Percentiles rank a stretch among this genome's conserved stretches.
These are phyloP conservation scores for Lepisosteus osseus DNA, from an alignment of 2,113 vertebrate genomes.

Conservation along the genomic window DNA sequence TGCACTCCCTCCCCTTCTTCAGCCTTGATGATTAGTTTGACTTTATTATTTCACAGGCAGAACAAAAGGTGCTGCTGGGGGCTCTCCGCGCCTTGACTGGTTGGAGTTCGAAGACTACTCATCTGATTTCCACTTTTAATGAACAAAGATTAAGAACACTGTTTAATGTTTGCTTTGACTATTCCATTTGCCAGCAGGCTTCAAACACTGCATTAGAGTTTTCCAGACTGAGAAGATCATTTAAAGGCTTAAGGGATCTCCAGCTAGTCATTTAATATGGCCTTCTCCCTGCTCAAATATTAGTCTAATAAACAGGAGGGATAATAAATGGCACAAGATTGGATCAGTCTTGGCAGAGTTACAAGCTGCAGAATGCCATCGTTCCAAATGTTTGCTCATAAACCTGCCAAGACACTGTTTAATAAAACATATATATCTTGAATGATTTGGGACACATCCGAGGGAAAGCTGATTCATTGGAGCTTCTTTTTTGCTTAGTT, in stretches of 20 bases:
- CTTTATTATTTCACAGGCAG: background rate
- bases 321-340: conserved; percentile 52
- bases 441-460: background rate
- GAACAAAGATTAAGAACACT: conserved; percentile 8
- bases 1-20: background rate
- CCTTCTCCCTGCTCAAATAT: conserved; percentile 76
- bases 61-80: background rate
- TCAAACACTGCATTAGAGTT: conserved; percentile 50
- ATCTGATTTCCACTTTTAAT: background rate
- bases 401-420: conserved; percentile 72
- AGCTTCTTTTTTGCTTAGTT: conserved; percentile 5
- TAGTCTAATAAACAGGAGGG: conserved; percentile 70
- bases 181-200: conserved; percentile 50
- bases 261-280: conserved; percentile 68
- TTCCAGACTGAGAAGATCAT: conserved; percentile 69
- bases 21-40: background rate
- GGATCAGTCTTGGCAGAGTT: conserved; percentile 68
- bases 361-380: conserved; percentile 64
- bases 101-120: background rate
- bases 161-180: conserved; percentile 16
- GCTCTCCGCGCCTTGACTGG: background rate
- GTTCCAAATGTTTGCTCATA: conserved; percentile 74
- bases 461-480: conserved; percentile 10
- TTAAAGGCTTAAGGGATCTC: conserved; percentile 75
- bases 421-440: conserved; percentile 64